Percentiles rank a stretch among this genome's conserved stretches.
These are phyloP conservation scores for Zygothrica quintamaculata DNA, from an alignment of 2,888 invertebrate genomes.

Conservation along the genomic window DNA sequence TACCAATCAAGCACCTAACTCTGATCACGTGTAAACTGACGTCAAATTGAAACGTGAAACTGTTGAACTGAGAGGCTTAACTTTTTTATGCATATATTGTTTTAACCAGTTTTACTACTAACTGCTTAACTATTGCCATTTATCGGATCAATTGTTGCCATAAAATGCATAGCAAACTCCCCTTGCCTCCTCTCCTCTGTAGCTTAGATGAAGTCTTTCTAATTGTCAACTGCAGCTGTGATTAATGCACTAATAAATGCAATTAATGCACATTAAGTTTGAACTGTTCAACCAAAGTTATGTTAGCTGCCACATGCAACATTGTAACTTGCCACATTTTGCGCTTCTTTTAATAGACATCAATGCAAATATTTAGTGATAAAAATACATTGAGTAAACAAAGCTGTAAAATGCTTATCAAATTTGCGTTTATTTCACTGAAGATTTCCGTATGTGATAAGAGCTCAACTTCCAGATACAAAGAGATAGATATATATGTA, in stretches of 20 bases:
- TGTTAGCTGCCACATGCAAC: neutral
- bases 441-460: conserved; percentile 52
- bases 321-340: neutral
- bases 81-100: conserved; percentile 3
- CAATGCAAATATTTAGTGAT: conserved; percentile 38
- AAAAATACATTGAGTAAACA: conserved; percentile 35
- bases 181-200: neutral
- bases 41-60: conserved; percentile 53
- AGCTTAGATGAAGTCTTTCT: neutral
- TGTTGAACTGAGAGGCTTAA: conserved; percentile 12
- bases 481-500: conserved; percentile 23
- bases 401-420: conserved; percentile 34
- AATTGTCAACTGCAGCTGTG: conserved; percentile 25
- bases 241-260: conserved; percentile 30
- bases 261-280: conserved; percentile 30
- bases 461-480: conserved; percentile 18
- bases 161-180: conserved; percentile 25
- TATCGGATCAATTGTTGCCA: conserved; percentile 53
- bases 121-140: conserved; percentile 18
- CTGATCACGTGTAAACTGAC: conserved; percentile 33
- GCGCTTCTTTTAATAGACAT: conserved; percentile 37
- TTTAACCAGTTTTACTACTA: conserved; percentile 46
- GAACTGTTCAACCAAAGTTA: neutral
- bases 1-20: no score
- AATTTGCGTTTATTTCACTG: neutral